Percentiles rank a stretch among this genome's conserved stretches.
Conservation (phyloP, 2,797 vertebrate species). For the Corythornis leucogaster region DNA sequence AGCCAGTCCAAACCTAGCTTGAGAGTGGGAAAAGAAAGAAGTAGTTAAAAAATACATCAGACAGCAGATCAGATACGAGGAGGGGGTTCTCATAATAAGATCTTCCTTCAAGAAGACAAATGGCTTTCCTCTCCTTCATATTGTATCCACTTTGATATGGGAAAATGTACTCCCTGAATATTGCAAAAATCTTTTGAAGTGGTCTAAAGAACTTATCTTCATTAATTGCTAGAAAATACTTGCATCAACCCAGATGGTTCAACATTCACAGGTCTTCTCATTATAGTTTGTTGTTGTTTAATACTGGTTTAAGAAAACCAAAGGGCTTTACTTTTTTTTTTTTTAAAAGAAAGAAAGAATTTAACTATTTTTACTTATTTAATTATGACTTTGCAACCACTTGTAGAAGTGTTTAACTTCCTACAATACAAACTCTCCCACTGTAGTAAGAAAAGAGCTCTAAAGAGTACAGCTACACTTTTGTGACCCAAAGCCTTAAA, state of each 20-base stretch:
- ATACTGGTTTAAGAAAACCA: not conserved
- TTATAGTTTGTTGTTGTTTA: not conserved
- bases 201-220: not conserved
- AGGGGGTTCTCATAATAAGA: not conserved
- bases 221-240: not conserved
- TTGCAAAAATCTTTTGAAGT: not conserved
- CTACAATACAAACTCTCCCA: not conserved
- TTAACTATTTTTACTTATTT: not conserved
- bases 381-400: not conserved
- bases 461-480: not conserved
- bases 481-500: not conserved
- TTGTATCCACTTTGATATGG: not conserved
- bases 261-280: not conserved
- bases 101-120: not conserved
- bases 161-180: not conserved
- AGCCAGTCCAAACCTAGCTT: not conserved
- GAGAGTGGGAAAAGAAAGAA: not conserved
- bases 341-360: not conserved
- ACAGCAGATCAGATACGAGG: not conserved
- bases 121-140: not conserved
- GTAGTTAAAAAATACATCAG: not conserved
- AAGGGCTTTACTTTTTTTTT: not conserved
- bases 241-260: not conserved
- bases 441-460: not conserved
- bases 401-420: not conserved